Percentiles rank a stretch among this genome's conserved stretches.
Conservation (phyloP, 2,888 invertebrate species). For the Ophion obscuratus region DNA sequence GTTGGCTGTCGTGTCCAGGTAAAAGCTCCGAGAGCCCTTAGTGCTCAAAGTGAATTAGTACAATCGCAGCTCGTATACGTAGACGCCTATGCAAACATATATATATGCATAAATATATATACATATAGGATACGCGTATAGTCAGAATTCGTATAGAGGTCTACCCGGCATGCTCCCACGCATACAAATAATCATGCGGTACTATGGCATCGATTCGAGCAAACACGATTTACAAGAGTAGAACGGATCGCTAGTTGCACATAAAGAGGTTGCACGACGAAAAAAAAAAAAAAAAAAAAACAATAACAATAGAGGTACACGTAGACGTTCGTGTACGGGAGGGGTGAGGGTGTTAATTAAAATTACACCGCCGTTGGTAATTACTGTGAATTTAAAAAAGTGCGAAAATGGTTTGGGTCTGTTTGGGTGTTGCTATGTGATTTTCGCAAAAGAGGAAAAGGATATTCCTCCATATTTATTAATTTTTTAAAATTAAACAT, state of each 20-base stretch:
- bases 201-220: neutral
- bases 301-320: too few species aligned
- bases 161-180: neutral
- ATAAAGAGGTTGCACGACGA: neutral
- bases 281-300: neutral
- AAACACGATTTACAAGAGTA: neutral
- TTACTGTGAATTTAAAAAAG: too few species aligned
- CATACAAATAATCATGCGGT: constrained; percentile 2
- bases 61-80: constrained; percentile 32
- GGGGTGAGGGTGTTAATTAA: too few species aligned
- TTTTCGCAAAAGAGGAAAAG: too few species aligned
- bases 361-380: too few species aligned
- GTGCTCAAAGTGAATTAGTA: constrained; percentile 55
- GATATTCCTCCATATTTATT: too few species aligned
- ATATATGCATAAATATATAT: neutral
- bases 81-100: constrained; percentile 1
- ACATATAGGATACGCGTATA: neutral
- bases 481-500: too few species aligned
- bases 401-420: too few species aligned
- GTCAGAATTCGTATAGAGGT: too few species aligned
- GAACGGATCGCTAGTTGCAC: neutral
- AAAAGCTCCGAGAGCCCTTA: constrained; percentile 10
- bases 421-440: too few species aligned
- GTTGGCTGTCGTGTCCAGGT: constrained; percentile 15
- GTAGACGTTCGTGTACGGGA: too few species aligned